A percentile compares a stretch with the other conserved stretches of the same genome.
Evolutionary conservation across 2,113 vertebrate genomes (phyloP).

Genomic region (Oostethus manadensis): DNA sequence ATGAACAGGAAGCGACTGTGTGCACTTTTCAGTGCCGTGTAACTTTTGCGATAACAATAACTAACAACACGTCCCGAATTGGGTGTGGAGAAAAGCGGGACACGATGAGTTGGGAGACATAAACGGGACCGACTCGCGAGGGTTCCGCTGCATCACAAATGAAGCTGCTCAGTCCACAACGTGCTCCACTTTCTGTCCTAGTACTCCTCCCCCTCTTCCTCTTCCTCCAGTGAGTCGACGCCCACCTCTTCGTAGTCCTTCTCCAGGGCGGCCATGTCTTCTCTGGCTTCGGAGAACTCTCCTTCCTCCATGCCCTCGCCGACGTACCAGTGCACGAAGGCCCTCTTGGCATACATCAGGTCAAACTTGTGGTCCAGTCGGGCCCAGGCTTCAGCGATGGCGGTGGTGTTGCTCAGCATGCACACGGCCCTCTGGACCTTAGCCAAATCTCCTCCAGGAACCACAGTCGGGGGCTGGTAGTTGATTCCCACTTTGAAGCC

Average conservation of each 20-base stretch:
- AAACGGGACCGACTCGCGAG: too few relatives aligned
- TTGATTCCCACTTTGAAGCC: conserved; percentile 86
- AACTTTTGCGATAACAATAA: too few relatives aligned
- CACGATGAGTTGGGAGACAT: too few relatives aligned
- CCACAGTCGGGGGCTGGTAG: conserved; percentile 81
- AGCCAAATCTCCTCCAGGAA: conserved; percentile 79
- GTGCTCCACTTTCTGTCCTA: conserved; percentile 12
- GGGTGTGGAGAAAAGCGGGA: too few relatives aligned
- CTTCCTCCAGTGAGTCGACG: conserved; percentile 49
- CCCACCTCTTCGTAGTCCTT: conserved; percentile 88
- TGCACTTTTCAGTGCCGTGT: too few relatives aligned
- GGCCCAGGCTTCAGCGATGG: conserved; percentile 82
- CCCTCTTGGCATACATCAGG: conserved; percentile 83
- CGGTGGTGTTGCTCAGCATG: conserved; percentile 84
- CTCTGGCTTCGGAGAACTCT: conserved; percentile 82
- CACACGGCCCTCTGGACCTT: conserved; percentile 81
- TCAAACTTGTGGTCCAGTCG: conserved; percentile 83
- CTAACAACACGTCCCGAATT: too few relatives aligned
- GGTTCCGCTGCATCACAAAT: background rate
- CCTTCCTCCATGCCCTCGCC: conserved; percentile 83
- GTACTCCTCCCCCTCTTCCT: conserved; percentile 59
- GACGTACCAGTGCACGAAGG: conserved; percentile 82
- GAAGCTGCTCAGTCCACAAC: background rate
- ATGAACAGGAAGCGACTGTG: too few relatives aligned
- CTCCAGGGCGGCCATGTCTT: conserved; percentile 84